phyloP scores from a whole-genome alignment of 2,797 vertebrate species.

The Enteromius trimaculatus region DNA sequence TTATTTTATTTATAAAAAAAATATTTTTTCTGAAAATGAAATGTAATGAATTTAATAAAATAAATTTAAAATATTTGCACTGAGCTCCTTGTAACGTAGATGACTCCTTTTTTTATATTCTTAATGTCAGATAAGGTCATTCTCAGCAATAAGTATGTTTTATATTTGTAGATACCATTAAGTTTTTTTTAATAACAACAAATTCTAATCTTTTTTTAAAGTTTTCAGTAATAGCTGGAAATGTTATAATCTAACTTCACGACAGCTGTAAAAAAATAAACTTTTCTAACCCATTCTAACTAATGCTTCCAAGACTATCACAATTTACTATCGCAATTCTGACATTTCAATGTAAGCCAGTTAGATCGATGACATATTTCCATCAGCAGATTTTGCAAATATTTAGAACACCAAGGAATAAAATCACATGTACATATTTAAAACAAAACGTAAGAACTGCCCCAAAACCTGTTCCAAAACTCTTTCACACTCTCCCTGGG shows the following conservation, averaged over 20 bases:
- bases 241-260: background rate
- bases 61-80: background rate
- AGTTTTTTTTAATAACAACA: background rate
- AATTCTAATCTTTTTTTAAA: background rate
- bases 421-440: background rate
- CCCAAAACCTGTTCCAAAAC: background rate
- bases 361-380: background rate
- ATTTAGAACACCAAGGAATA: background rate
- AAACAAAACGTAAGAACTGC: background rate
- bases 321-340: background rate
- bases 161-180: background rate
- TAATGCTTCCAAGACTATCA: background rate
- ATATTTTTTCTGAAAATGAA: no score
- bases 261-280: background rate
- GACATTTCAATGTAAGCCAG: background rate
- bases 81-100: background rate
- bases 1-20: background rate
- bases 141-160: background rate
- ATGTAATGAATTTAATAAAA: background rate
- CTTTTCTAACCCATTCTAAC: background rate
- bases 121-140: background rate
- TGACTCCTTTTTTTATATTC: background rate
- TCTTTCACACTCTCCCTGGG: background rate
- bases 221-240: background rate
- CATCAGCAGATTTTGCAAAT: slow-evolving; percentile 13